Conservation (phyloP, 2,113 vertebrate species). For the Hiodon alosoides region DNA sequence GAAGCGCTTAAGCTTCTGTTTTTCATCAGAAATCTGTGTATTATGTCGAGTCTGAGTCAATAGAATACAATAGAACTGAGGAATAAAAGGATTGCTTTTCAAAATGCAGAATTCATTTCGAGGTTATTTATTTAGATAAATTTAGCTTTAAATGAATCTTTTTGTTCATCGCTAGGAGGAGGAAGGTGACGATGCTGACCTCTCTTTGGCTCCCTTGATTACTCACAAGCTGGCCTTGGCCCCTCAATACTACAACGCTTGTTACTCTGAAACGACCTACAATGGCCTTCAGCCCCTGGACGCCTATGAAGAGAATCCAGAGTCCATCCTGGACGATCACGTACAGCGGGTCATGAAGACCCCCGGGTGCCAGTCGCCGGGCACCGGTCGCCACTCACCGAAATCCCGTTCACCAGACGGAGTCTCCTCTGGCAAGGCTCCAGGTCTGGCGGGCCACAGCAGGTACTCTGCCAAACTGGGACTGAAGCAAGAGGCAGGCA, state of each 20-base stretch:
- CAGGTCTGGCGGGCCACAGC: conserved; percentile 56
- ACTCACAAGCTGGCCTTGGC: conserved; percentile 73
- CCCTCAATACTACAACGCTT: conserved; percentile 71
- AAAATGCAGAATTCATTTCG: background rate
- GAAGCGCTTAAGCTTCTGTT: background rate
- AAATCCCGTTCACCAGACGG: conserved; percentile 81
- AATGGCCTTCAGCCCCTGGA: conserved; percentile 72
- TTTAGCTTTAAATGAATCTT: background rate
- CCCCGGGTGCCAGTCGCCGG: conserved; percentile 84
- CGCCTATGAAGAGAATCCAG: conserved; percentile 80
- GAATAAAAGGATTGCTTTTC: background rate
- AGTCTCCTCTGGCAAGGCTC: conserved; percentile 51
- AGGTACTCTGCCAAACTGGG: conserved; percentile 61
- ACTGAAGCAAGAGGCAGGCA: conserved; percentile 57
- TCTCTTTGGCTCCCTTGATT: conserved; percentile 66
- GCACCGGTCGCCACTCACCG: conserved; percentile 77
- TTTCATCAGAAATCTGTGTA: no score
- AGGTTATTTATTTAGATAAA: no score
- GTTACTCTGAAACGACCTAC: conserved; percentile 76
- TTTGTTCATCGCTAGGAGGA: conserved; percentile 68
- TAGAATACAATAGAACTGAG: no score
- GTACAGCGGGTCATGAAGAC: conserved; percentile 90
- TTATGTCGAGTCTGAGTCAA: no score
- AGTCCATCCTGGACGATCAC: conserved; percentile 87
- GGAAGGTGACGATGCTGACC: conserved; percentile 82